Base-by-base conservation (phyloP, 2,797 vertebrate species). In the Mallotus villosus region DNA sequence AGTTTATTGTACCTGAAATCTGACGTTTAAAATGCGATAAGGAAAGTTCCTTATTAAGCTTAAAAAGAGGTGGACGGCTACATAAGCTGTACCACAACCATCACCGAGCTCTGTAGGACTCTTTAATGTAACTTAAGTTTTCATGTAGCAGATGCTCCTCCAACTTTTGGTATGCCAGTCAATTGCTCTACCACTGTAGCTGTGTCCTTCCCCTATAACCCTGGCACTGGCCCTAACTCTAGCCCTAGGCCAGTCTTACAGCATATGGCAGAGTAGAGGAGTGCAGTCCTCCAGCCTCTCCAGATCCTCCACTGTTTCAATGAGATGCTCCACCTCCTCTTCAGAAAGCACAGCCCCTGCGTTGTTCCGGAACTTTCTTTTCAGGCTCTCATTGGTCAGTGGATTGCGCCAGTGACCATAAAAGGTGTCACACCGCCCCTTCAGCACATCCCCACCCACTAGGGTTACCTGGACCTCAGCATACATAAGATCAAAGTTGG, bases 371-470 rank as follows among this genome's bases (percentile, higher is more conserved):
- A 97, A 97, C 86, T 97, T 97, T 82, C 90, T 94, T 72, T 84
- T 86, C 75, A 97, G 89, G 0, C 94, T 95, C 74, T 95, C 93
- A 3, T 91, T 86, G 74, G 91, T 94, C 73, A 97, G 90, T 0
- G 95, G 96, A 60, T 95, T 96, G 67, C 95, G 94, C 96, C 96
- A 97, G 88, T 97, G 96, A 67, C 96, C 96, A 0, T 96, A 96
- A 85, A 97, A 97, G 25, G 95, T 96, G 85, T 95, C 91, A 57
- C 95, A 96, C 65, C 91, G 94, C 2, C 93, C 94, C 0, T 51
- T 88, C 63, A 96, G 84, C 11, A 94, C 62, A 2, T 94, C 92
- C 14, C 95, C 94, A 0, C 85, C 90, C 16, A 86, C 86, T 60
- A 96, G 88, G 0, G 92, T 92, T 70, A 96, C 91, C 59, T 90